Evolutionary conservation across 2,113 vertebrate species (phyloP).

Genomic region (Nannobrachium achirus): DNA sequence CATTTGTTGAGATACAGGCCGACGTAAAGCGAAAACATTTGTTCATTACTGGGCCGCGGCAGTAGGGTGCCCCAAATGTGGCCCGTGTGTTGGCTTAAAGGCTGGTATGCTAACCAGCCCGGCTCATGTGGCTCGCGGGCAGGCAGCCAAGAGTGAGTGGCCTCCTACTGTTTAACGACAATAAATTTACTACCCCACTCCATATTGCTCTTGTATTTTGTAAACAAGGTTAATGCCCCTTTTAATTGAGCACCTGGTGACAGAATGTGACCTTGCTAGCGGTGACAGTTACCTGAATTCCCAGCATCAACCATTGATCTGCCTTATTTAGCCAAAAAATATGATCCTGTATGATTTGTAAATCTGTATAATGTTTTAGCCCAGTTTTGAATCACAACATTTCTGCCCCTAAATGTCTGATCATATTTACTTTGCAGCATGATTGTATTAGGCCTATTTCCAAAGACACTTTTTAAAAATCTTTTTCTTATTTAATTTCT

Average conservation of each 20-base stretch:
- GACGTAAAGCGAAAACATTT: conserved; percentile 71
- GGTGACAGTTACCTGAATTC: conserved; percentile 61
- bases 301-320: conserved; percentile 12
- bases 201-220: conserved; percentile 91
- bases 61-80: conserved; percentile 64
- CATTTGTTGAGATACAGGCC: conserved; percentile 77
- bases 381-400: too few species aligned
- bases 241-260: conserved; percentile 94
- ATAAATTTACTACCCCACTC: conserved; percentile 91
- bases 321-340: not conserved
- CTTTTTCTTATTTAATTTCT: conserved; percentile 52
- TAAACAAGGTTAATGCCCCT: conserved; percentile 97
- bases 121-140: conserved; percentile 78
- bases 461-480: not conserved
- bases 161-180: conserved; percentile 94
- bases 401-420: not conserved
- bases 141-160: conserved; percentile 84
- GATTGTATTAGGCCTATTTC: not conserved
- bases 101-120: conserved; percentile 71
- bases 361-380: not conserved
- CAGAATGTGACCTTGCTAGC: conserved; percentile 85
- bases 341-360: not conserved
- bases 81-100: conserved; percentile 49
- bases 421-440: conserved; percentile 1
- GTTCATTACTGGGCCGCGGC: conserved; percentile 62